Base-by-base conservation (phyloP, 2,797 vertebrate genomes). In the Rhodeus uyekii region DNA sequence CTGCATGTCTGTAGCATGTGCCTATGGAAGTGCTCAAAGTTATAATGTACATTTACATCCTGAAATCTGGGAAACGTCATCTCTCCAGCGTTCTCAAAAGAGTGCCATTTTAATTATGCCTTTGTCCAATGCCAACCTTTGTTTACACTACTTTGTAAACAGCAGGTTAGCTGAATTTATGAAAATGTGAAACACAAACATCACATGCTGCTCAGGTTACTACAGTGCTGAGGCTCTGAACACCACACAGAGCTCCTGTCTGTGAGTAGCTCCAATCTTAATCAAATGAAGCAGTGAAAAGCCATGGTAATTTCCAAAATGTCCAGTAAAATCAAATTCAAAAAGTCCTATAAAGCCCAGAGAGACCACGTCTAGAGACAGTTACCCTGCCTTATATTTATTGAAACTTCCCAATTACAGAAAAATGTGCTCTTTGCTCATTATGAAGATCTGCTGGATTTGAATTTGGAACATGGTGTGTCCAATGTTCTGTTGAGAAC, bases 171-270 rank as follows among this genome's bases (percentile, higher is more conserved):
- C 72, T 76, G 72, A 46, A 82, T 82, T 82, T 68, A 68, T 76
- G 80, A 68, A 82, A 82, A 82, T 82, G 22, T 60, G 48, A 82
- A 82, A 76, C 80, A 76, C 38, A 76, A 42, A 68, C 76, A 82
- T 69, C 76, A 63, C 73, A 46, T 27, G 38, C 63, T 16, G 48
- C 61, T 58, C 22, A 19, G 48, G 46, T 61, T 44, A 48, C 29
- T 76, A n/a, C 38, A 8, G 50, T 13, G 29, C 73, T 3, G 50
- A 60, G 39, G 27, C 48, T 55, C 48, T 58, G 38, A 36, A 64
- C 61, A 6, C 60, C 71, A 50, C 60, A 61, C 60, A 75, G 58
- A 50, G 48, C 63, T 60, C 50, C 22, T 60, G 73, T 82, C 22
- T 60, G 73, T 82, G 80, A 82, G 48, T 82, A 73, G 73, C 73